phyloP scores from a whole-genome alignment of 2,888 invertebrate genomes.

The Leucania comma region DNA sequence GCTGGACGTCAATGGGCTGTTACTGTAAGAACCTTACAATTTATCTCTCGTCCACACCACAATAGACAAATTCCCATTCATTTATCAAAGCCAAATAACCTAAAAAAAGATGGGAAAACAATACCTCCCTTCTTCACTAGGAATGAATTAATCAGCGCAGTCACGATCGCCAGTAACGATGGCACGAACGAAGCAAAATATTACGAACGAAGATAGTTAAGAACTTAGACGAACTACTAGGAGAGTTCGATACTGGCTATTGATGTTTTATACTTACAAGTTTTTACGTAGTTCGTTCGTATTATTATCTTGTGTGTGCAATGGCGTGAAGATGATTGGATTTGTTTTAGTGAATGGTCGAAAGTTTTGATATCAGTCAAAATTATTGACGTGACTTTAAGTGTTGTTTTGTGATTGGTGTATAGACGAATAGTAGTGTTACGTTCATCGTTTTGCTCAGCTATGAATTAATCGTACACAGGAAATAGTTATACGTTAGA shows the following conservation, averaged over 20 bases:
- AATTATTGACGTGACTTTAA: conserved; percentile 50
- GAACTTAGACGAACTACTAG: conserved; percentile 68
- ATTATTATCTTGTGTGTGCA: conserved; percentile 71
- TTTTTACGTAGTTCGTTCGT: conserved; percentile 71
- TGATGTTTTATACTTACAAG: conserved; percentile 75
- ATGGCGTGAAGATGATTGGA: conserved; percentile 72
- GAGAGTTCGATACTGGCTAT: conserved; percentile 79
- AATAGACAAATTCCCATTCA: conserved; percentile 74
- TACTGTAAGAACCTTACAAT: conserved; percentile 62
- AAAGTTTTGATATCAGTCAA: conserved; percentile 62
- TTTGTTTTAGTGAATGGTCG: conserved; percentile 67
- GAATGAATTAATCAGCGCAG: conserved; percentile 86
- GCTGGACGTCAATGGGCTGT: conserved; percentile 57
- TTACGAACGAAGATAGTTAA: conserved; percentile 76
- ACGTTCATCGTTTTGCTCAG: conserved; percentile 11
- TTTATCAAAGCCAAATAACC: conserved; percentile 75
- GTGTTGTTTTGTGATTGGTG: conserved; percentile 34
- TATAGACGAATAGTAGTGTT: conserved; percentile 12
- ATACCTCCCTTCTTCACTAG: conserved; percentile 65
- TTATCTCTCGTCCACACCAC: conserved; percentile 68
- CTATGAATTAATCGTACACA: conserved; percentile 14
- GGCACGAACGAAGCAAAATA: conserved; percentile 82
- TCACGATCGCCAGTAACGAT: conserved; percentile 87
- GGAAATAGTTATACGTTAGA: too few species aligned
- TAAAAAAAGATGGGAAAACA: conserved; percentile 79